Evolutionary conservation across 2,888 invertebrate genomes (phyloP), one percentile per base, ranked within the genome.

Genomic region (Zygaena filipendulae): DNA sequence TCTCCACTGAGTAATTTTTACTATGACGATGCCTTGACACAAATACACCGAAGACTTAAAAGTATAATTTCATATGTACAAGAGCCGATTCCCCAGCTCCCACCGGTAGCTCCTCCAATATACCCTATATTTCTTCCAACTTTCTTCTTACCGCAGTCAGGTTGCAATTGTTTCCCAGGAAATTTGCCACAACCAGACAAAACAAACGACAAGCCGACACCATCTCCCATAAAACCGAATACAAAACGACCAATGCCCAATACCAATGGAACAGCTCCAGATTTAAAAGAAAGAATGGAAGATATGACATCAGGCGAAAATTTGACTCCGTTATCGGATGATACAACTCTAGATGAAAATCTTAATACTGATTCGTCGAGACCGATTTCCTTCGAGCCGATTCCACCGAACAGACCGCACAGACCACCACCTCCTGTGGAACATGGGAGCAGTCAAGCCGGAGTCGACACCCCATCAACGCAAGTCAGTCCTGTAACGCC

Each of bases 21-120:
- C 16, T 16, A 16, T 7, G 55, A 56, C 16, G 56, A 63, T 39
- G 58, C 62, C 1, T 35, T 62, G 14, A 37, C 32, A 6, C 47
- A 55, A 26, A 58, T 64, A 36, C 52, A 63, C 19, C 54, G 42
- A 35, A 42, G 50, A 21, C 31, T 64, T 13, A 59, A 60, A 36
- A 58, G 61, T 18, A 52, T 64, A 29, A 52, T 47, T 3, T 36
- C 38, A 5, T 38, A 46, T 4, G 49, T 49, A 3, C 51, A 56
- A 23, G 56, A 54, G 23, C 55, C 53, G 7, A 7, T 7, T 16
- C 5, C 7, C 5, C 16, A 4, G 5, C 16, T 6, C 4, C 5
- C 16, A 7, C 16, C 16, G 16, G 5, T 16, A 16, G 4, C 16
- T 16, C 16, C 16, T 16, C n/a, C n/a, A n/a, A 7, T 16, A 16